Conservation (phyloP, 2,888 invertebrate species). For the Shargacucullia verbasci region DNA sequence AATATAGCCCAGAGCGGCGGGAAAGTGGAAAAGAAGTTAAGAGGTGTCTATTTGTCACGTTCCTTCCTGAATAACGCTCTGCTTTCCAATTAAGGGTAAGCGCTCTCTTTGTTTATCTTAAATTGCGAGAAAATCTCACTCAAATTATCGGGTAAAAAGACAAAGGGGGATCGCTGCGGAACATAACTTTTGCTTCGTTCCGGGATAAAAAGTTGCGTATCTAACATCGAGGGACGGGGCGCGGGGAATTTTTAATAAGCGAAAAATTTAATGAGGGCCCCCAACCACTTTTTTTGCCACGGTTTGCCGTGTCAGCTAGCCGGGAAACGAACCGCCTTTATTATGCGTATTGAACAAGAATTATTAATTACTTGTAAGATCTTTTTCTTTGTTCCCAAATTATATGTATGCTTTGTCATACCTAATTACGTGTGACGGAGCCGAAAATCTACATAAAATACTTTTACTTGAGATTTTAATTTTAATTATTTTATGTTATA, state of each 20-base stretch:
- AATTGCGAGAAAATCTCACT: conserved; percentile 90
- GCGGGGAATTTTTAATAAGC: conserved; percentile 89
- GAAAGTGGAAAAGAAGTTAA: conserved; percentile 88
- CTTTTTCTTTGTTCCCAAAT: conserved; percentile 46
- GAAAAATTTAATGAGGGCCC: conserved; percentile 87
- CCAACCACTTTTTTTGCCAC: conserved; percentile 76
- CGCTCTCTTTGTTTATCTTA: conserved; percentile 89
- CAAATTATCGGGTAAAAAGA: conserved; percentile 88
- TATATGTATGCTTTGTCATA: conserved; percentile 32
- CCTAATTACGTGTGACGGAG: conserved; percentile 35
- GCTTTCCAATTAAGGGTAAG: conserved; percentile 89
- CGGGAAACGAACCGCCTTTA: conserved; percentile 66
- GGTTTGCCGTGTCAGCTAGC: conserved; percentile 77
- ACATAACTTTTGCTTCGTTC: conserved; percentile 85
- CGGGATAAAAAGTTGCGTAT: conserved; percentile 85
- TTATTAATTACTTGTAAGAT: conserved; percentile 64
- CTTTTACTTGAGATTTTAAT: background rate
- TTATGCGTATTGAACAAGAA: conserved; percentile 64
- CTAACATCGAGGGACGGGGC: conserved; percentile 80
- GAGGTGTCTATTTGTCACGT: conserved; percentile 90
- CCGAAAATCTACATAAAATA: no score
- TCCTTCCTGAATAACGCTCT: conserved; percentile 87
- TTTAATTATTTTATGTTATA: no score
- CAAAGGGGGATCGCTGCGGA: conserved; percentile 83
- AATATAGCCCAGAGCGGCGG: conserved; percentile 84